These are phyloP conservation scores for Willisornis vidua DNA, from an alignment of 2,113 vertebrate genomes.

Conservation along the genomic window DNA sequence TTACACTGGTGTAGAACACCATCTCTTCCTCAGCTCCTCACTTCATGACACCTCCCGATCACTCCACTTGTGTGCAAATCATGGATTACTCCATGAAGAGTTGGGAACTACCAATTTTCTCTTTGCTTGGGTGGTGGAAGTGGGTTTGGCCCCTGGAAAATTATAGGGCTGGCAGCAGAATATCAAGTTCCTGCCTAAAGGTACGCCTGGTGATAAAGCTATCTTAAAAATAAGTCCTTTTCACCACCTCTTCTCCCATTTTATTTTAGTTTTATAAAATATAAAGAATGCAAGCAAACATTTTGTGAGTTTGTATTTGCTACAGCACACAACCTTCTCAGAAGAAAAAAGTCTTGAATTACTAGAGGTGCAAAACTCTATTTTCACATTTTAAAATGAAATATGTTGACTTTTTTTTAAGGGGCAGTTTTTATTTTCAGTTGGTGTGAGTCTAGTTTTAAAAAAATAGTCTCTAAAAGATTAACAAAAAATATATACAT, in stretches of 20 bases:
- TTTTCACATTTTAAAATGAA: not conserved
- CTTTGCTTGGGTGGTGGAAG: not conserved
- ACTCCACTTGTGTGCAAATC: not conserved
- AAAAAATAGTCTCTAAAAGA: not conserved
- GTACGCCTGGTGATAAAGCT: not conserved
- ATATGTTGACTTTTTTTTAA: not conserved
- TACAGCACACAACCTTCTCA: not conserved
- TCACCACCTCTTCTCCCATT: too few species aligned
- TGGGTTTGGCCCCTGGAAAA: not conserved
- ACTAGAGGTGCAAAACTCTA: not conserved
- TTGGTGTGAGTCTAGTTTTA: not conserved
- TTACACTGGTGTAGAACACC: not conserved
- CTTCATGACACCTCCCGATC: not conserved
- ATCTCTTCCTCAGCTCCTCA: not conserved
- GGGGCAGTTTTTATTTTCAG: not conserved
- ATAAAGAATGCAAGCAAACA: not conserved
- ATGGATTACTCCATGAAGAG: not conserved
- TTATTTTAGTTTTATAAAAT: not conserved
- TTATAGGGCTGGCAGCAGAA: not conserved
- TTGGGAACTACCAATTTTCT: not conserved
- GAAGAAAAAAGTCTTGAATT: not conserved
- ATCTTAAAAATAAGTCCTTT: not conserved
- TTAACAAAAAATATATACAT: not conserved
- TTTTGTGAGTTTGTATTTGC: not conserved
- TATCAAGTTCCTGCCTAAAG: not conserved